Percentiles rank a stretch among this genome's conserved stretches.
phyloP scores from a whole-genome alignment of 1,140 invertebrate genomes.

The Gryllus bimaculatus region DNA sequence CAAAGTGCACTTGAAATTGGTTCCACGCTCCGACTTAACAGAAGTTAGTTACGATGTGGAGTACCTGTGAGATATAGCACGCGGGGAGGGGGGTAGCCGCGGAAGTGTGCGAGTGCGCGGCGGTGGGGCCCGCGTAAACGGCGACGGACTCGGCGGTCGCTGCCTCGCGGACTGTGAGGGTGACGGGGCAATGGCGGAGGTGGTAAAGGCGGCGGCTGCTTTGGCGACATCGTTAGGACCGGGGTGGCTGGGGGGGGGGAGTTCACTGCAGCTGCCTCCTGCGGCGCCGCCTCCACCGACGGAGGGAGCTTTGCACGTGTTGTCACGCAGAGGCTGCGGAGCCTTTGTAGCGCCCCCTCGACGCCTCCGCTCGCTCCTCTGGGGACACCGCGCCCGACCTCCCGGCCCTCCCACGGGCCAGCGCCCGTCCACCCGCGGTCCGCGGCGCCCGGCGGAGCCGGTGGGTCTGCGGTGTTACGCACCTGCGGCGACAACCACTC shows the following conservation, averaged over 20 bases:
- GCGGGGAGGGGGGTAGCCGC: no score
- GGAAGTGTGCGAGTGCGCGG: no score
- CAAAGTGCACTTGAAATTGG: slow-evolving; percentile 4
- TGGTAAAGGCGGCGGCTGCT: no score
- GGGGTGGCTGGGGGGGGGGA: background rate
- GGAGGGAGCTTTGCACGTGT: background rate
- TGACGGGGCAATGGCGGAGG: background rate
- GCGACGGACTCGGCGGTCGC: background rate
- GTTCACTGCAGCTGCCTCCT: background rate
- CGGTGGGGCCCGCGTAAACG: background rate
- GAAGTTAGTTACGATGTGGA: background rate
- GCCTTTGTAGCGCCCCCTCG: background rate
- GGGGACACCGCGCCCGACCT: no score
- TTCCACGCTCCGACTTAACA: slow-evolving; percentile 3
- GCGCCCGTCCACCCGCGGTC: no score
- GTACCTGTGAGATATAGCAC: slow-evolving; percentile 3
- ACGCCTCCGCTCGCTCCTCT: background rate
- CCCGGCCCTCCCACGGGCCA: no score
- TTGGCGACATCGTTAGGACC: no score
- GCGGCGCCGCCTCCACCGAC: background rate
- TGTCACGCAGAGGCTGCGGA: background rate
- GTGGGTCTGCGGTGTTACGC: no score
- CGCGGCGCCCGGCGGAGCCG: no score
- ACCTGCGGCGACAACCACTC: no score
- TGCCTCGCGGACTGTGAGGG: no score